A percentile compares a stretch with the other conserved stretches of the same genome.
These are phyloP conservation scores for Opisthograptis luteolata DNA, from an alignment of 2,888 invertebrate species.

Conservation along the genomic window DNA sequence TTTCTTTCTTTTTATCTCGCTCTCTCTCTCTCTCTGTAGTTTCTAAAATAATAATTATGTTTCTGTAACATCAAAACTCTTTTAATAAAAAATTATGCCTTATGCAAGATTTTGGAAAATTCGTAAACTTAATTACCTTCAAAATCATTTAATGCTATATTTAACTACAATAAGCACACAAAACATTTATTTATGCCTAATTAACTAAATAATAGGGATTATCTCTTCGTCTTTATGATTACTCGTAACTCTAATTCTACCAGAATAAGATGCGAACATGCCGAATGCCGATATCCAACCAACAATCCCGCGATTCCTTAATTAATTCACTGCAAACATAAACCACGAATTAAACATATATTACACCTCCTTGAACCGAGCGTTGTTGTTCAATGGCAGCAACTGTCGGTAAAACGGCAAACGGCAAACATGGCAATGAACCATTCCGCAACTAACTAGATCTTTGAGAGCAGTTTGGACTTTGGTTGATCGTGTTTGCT, in stretches of 20 bases:
- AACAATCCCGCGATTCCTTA: conserved; percentile 34
- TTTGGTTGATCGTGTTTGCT: conserved; percentile 75
- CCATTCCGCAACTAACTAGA: conserved; percentile 76
- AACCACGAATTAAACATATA: conserved; percentile 44
- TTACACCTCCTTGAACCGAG: conserved; percentile 41
- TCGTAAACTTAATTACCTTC: no score
- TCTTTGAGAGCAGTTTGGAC: conserved; percentile 78
- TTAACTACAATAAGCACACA: no score
- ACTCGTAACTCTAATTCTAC: conserved; percentile 29
- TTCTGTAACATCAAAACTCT: no score
- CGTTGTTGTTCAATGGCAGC: conserved; percentile 47
- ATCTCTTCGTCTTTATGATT: no score
- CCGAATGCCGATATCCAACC: conserved; percentile 25
- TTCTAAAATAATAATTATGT: no score
- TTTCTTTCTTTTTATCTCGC: no score
- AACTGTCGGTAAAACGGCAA: conserved; percentile 45
- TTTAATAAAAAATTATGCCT: no score
- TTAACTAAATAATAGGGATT: no score
- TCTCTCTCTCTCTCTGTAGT: no score
- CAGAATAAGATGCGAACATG: conserved; percentile 22
- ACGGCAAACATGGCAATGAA: conserved; percentile 62
- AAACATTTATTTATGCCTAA: no score
- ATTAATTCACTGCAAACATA: conserved; percentile 43
- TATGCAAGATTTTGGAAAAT: no score
- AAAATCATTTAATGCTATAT: no score